Base-by-base conservation (phyloP, 2,797 vertebrate genomes). In the Florisuga fusca region DNA sequence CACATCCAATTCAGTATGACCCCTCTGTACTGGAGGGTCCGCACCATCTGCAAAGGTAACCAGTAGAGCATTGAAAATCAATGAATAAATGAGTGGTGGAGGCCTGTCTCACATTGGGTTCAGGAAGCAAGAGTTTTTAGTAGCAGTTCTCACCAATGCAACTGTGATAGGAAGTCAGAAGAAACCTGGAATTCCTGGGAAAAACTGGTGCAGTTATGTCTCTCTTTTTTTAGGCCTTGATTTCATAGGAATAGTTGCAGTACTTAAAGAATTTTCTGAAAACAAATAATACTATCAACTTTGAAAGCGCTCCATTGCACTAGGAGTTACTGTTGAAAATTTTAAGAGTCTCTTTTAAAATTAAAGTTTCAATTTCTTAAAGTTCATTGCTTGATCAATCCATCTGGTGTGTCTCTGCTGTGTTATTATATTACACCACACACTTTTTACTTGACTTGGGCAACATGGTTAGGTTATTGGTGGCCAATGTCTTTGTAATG, bases 401-500 rank as follows among this genome's bases (percentile, higher is more conserved):
- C 74, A 27, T 75, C 61, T 87, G 62, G 34, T 81, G 59, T 81
- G 66, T 85, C 18, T 76, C 53, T 85, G n/a, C 81, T 36, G 10
- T 91, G 84, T 66, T 83, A 21, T 58, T 83, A 21, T 83, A 21
- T 58, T 83, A 21, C 62, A 72, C 38, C 66, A 50, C 38, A n/a
- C 69, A 26, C 69, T 78, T 91, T 81, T 88, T 76, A 66, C 69
- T 87, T 86, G 63, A 85, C 51, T n/a, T 66, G 73, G 29, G 67
- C 59, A 79, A 54, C 41, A 63, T 91, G 75, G 78, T n/a, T 25
- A 43, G 55, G 59, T 93, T 84, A 94, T 88, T 78, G 76, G 75
- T 91, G 76, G 55, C 43, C 50, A 13, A 26, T 88, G 76, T 87
- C 91, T 91, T 88, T 81, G 58, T 91, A 83, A 89, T 91, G 75